These are phyloP conservation scores for Liparis tanakae DNA, from an alignment of 2,797 vertebrate genomes.

Conservation along the genomic window DNA sequence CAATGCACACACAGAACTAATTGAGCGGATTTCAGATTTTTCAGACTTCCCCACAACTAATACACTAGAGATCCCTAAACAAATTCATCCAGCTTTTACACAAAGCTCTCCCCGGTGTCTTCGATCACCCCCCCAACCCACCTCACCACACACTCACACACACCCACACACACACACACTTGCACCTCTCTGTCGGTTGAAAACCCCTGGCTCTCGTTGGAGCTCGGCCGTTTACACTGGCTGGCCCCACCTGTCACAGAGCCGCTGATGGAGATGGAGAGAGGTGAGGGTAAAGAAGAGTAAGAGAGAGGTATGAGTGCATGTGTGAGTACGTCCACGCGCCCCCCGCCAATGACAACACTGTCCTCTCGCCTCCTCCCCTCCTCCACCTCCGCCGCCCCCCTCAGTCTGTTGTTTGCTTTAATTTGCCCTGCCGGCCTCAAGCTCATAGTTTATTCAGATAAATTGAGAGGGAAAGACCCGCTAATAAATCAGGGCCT, in stretches of 20 bases:
- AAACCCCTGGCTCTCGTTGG: constrained; percentile 21
- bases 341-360: not conserved
- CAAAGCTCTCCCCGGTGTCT: constrained; percentile 55
- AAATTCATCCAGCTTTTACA: constrained; percentile 64
- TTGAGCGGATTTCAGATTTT: constrained; percentile 58
- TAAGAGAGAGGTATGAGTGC: constrained; percentile 19
- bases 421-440: constrained; percentile 65
- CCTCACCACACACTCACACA: not conserved
- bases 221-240: constrained; percentile 42
- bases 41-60: constrained; percentile 40
- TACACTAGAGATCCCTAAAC: constrained; percentile 67
- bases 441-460: constrained; percentile 76
- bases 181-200: constrained; percentile 8
- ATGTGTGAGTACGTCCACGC: constrained; percentile 7
- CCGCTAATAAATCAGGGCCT: constrained; percentile 76
- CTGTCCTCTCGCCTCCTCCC: not conserved
- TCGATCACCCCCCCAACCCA: not conserved
- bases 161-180: not conserved
- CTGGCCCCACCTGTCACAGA: constrained; percentile 47
- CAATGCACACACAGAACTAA: constrained; percentile 56
- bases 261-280: constrained; percentile 40
- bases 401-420: constrained; percentile 61
- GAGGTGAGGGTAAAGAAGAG: constrained; percentile 31
- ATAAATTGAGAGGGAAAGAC: constrained; percentile 76
- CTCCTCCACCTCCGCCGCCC: not conserved